Evolutionary conservation across 1,140 invertebrate species (phyloP), one percentile per base, ranked within the genome.

Genomic region (Dolichoris vasculosae): DNA sequence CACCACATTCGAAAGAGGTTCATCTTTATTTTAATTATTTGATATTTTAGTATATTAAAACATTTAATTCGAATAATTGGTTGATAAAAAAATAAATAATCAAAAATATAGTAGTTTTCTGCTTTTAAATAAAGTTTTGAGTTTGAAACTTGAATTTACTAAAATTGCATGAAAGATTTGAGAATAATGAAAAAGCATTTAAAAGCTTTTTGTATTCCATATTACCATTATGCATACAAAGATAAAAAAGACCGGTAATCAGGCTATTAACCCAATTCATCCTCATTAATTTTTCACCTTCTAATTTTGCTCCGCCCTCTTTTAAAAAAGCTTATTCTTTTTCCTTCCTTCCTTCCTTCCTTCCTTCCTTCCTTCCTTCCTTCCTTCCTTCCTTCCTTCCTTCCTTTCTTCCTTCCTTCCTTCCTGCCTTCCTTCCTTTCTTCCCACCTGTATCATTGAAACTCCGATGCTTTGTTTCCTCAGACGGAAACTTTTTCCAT

Each of bases 201-300:
- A n/a, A 35, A 71, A 71, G 15, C 6, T 20, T 40, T 1, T 40
- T 7, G 13, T 46, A 23, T 4, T 15, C 4, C 23, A 23, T 9
- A 2, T 35, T 8, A 30, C 2, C 30, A 0, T 0, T 17, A 8
- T 17, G 48, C 51, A 20, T 13, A 11, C 1, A 15, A 67, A 67
- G 9, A 46, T 0, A 26, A 17, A 11, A 38, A 43, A 11, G 20
- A n/a, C 59, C 11, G 26, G 7, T n/a, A 59, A 76, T 83, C 69
- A 40, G 69, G 35, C 48, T 26, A 63, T 83, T 83, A 83, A 83
- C 81, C 69, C 48, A 43, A 63, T 83, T 59, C 40, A 48, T 67
- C 26, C 59, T 1, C 63, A 40, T 81, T 69, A 67, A 81, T 69
- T 63, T 63, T 40, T 67, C 26, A 59, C 15, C 48, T 51, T 51